These are phyloP conservation scores for Gambelia wislizenii DNA, from an alignment of 2,797 vertebrate genomes.

Conservation along the genomic window DNA sequence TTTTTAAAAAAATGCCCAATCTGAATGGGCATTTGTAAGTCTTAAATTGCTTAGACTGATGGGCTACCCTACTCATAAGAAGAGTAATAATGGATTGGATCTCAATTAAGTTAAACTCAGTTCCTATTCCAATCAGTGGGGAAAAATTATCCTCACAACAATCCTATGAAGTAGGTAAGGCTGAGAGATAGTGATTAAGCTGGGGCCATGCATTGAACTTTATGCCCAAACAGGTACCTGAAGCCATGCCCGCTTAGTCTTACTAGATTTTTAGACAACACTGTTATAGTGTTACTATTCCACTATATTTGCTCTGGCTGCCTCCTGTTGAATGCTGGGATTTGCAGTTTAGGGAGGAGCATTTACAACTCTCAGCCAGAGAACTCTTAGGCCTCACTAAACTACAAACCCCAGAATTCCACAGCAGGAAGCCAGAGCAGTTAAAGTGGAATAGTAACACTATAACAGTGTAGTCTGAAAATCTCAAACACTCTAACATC, in stretches of 20 bases:
- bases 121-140: neutral
- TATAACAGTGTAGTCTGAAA: too few relatives aligned
- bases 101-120: neutral
- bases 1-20: neutral
- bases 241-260: neutral
- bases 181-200: neutral
- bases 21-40: neutral
- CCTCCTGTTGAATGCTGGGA: too few relatives aligned
- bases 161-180: neutral
- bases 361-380: too few relatives aligned
- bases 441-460: too few relatives aligned
- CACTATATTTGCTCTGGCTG: too few relatives aligned
- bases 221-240: neutral
- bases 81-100: neutral
- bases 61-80: neutral
- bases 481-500: neutral
- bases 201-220: neutral
- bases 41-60: neutral
- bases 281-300: too few relatives aligned
- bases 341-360: too few relatives aligned
- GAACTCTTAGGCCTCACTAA: too few relatives aligned
- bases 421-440: too few relatives aligned
- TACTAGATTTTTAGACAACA: too few relatives aligned
- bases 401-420: too few relatives aligned
- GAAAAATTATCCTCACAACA: too few relatives aligned